A percentile compares a stretch with the other conserved stretches of the same genome.
Evolutionary conservation across 2,113 vertebrate species (phyloP).

Genomic region (Poeciliopsis prolifica): DNA sequence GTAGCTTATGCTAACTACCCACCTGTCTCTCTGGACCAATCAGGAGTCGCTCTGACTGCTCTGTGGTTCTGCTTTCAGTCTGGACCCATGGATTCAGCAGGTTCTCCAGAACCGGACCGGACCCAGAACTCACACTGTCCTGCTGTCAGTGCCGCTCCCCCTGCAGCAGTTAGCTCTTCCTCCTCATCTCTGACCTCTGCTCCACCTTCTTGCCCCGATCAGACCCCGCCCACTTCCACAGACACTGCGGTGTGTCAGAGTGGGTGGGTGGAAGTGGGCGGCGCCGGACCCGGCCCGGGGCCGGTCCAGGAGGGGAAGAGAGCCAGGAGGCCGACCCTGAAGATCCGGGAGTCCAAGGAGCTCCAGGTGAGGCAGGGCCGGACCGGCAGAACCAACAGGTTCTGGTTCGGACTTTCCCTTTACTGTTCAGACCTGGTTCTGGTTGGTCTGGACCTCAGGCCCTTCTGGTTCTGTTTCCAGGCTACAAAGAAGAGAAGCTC

Average conservation of each 20-base stretch:
- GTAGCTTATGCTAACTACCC: too few species aligned
- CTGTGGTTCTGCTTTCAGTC: conserved; percentile 12
- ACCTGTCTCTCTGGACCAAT: too few species aligned
- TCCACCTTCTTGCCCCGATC: neutral
- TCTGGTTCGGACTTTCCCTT: neutral
- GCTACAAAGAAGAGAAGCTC: conserved; percentile 1
- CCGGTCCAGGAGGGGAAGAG: conserved; percentile 41
- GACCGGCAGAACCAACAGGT: too few species aligned
- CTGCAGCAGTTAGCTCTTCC: neutral
- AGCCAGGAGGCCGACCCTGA: conserved; percentile 47
- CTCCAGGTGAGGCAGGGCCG: conserved; percentile 15
- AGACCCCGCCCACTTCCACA: neutral
- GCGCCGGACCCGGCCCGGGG: neutral
- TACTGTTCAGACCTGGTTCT: too few species aligned
- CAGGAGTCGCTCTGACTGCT: neutral
- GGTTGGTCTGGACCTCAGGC: neutral
- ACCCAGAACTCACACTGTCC: neutral
- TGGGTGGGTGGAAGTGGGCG: neutral
- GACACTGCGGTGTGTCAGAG: neutral
- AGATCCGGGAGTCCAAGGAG: conserved; percentile 25
- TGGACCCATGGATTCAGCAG: neutral
- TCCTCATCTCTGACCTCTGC: neutral
- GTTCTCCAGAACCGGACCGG: neutral
- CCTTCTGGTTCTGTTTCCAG: conserved; percentile 33
- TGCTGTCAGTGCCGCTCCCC: neutral